Evolutionary conservation across 2,797 vertebrate species (phyloP).

Genomic region (Micropoecilia bifurca): DNA sequence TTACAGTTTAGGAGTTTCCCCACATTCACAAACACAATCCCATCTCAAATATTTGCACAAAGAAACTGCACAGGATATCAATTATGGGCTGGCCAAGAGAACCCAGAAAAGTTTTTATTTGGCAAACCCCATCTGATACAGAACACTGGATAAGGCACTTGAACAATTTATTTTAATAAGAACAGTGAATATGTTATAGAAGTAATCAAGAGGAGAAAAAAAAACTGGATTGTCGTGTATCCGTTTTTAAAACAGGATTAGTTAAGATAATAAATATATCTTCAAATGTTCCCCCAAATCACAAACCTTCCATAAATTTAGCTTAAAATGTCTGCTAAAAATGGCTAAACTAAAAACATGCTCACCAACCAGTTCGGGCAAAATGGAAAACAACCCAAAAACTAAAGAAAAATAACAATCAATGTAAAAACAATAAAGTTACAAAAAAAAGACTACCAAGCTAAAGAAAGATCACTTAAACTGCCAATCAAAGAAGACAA

Average conservation of each 20-base stretch:
- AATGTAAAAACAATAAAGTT: conserved; percentile 11
- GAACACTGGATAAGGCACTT: conserved; percentile 58
- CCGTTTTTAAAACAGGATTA: conserved; percentile 14
- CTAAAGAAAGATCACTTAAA: conserved; percentile 6
- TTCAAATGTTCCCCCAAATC: conserved; percentile 5
- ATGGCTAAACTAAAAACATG: conserved; percentile 11
- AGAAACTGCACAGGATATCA: conserved; percentile 21
- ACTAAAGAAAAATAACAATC: not conserved
- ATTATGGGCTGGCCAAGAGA: not conserved
- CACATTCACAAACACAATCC: conserved; percentile 8
- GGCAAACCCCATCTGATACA: conserved; percentile 55
- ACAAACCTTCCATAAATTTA: conserved; percentile 22
- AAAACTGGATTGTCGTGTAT: conserved; percentile 49
- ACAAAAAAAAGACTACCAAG: conserved; percentile 28
- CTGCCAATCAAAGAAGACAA: conserved; percentile 8
- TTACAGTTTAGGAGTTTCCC: not conserved
- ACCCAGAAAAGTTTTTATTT: conserved; percentile 69
- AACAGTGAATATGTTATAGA: conserved; percentile 14
- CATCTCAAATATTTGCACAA: conserved; percentile 70
- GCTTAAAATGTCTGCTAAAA: conserved; percentile 14
- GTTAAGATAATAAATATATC: conserved; percentile 49
- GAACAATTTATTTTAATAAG: conserved; percentile 7
- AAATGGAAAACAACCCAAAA: not conserved
- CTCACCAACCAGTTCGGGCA: not conserved
- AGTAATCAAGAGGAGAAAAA: conserved; percentile 2